Evolutionary conservation across 2,888 invertebrate species (phyloP), one percentile per base, ranked within the genome.

Genomic region (Epistrophe grossulariae): DNA sequence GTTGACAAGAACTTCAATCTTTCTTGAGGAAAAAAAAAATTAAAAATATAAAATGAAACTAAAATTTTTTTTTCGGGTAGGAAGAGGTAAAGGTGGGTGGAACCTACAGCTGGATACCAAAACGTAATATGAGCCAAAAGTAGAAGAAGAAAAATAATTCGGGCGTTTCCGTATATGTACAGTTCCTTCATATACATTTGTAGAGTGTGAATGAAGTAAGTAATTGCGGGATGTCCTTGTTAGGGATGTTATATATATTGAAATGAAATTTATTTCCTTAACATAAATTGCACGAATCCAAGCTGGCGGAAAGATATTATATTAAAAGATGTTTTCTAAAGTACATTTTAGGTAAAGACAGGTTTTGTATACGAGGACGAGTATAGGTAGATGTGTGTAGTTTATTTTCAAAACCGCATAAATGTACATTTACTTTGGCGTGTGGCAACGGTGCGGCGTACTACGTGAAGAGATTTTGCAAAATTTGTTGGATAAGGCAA

Each of bases 1-100:
- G 84, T 84, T 84, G 84, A 84, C 84, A 84, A 84, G 84, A 81
- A 84, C 84, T 84, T 80, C 84, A 84, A 84, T 84, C 77, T 84
- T 84, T 80, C 80, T 84, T 52, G 55, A 77, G 68, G 45, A 73
- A n/a, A 9, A 40, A 57, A 19, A 24, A 10, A 40, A 24, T 31
- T 31, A 57, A 24, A 43, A 24, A 24, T 24, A 24, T 24, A 55
- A 48, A 50, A 19, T 24, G 38, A 74, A 64, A 68, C 48, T 60
- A 50, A 50, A 35, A 66, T 40, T 2, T 24, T 24, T 24, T 24
- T 24, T 13, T 24, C 8, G 28, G 4, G 2, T 5, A 35, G 52
- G 24, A 24, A 35, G 15, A 64, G 10, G 62, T 2, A 3, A 24
- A 43, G 9, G 9, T 0, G 24, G 7, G n/a, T 17, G 24, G 24